phyloP scores from a whole-genome alignment of 2,797 vertebrate genomes.

The Leptatherina wallacei region DNA sequence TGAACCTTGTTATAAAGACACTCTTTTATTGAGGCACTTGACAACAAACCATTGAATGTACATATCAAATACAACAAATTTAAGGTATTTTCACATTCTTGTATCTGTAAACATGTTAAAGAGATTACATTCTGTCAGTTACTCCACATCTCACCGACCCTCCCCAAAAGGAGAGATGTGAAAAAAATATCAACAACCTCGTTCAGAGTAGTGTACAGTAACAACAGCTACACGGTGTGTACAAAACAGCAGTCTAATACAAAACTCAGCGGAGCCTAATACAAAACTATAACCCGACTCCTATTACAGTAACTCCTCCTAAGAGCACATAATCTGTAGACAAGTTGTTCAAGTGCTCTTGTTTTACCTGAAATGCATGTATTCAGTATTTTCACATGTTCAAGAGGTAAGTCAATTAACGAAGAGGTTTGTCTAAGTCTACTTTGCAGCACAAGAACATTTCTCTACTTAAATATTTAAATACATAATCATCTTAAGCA shows the following conservation, averaged over 20 bases:
- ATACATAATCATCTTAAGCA: constrained; percentile 42
- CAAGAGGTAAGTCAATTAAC: constrained; percentile 49
- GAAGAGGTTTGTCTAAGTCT: constrained; percentile 59
- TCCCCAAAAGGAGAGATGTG: constrained; percentile 32
- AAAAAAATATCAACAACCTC: constrained; percentile 45
- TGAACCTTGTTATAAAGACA: constrained; percentile 41
- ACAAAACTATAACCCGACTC: constrained; percentile 49
- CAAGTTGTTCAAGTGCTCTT: constrained; percentile 31
- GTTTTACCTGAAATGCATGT: constrained; percentile 35
- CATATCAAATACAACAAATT: constrained; percentile 71
- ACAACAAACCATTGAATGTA: constrained; percentile 81
- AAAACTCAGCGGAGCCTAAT: constrained; percentile 35
- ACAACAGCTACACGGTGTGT: constrained; percentile 58
- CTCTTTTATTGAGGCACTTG: constrained; percentile 88
- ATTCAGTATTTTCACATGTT: constrained; percentile 42
- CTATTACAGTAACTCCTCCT: constrained; percentile 5
- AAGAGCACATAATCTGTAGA: constrained; percentile 51
- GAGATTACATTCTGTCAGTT: constrained; percentile 70
- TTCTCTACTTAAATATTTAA: constrained; percentile 52
- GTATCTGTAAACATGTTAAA: constrained; percentile 78
- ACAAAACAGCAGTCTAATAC: constrained; percentile 58
- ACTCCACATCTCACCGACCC: constrained; percentile 40
- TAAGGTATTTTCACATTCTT: constrained; percentile 74
- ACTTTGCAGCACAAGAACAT: constrained; percentile 65
- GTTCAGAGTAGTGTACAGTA: constrained; percentile 39